These are phyloP conservation scores for Dufourea novaeangliae DNA, from an alignment of 1,140 invertebrate genomes.

Conservation along the genomic window DNA sequence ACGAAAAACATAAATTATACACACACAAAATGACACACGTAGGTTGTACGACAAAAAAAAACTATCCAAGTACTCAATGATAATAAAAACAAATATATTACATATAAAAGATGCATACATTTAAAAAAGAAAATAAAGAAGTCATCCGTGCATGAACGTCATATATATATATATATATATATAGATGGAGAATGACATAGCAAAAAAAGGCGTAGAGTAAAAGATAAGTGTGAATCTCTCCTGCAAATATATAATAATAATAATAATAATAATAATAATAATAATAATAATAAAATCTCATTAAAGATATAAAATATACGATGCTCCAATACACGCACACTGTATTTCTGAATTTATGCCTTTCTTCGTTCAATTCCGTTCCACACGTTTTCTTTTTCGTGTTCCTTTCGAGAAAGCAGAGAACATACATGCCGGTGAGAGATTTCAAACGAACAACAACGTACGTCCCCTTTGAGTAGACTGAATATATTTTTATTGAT, in stretches of 20 bases:
- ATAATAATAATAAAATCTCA: slow-evolving; percentile 57
- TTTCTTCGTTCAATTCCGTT: background rate
- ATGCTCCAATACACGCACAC: slow-evolving; percentile 53
- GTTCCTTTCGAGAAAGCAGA: background rate
- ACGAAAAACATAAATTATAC: slow-evolving; percentile 73
- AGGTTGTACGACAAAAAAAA: slow-evolving; percentile 75
- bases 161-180: too few relatives aligned
- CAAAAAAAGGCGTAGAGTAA: slow-evolving; percentile 70
- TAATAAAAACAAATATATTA: slow-evolving; percentile 77
- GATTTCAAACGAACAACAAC: slow-evolving; percentile 21
- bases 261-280: background rate
- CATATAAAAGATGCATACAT: slow-evolving; percentile 73
- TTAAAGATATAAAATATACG: slow-evolving; percentile 58
- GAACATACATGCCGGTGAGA: background rate
- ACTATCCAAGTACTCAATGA: slow-evolving; percentile 71
- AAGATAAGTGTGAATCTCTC: slow-evolving; percentile 74
- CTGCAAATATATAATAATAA: slow-evolving; percentile 67
- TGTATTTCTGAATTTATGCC: slow-evolving; percentile 51
- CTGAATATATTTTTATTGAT: slow-evolving; percentile 58
- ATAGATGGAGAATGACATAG: slow-evolving; percentile 74
- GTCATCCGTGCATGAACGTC: slow-evolving; percentile 73
- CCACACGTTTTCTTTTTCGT: background rate
- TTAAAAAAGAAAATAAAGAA: slow-evolving; percentile 72
- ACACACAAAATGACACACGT: slow-evolving; percentile 74
- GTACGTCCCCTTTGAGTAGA: slow-evolving; percentile 40